phyloP scores from a whole-genome alignment of 2,888 invertebrate species.

The Apotomis capreana region DNA sequence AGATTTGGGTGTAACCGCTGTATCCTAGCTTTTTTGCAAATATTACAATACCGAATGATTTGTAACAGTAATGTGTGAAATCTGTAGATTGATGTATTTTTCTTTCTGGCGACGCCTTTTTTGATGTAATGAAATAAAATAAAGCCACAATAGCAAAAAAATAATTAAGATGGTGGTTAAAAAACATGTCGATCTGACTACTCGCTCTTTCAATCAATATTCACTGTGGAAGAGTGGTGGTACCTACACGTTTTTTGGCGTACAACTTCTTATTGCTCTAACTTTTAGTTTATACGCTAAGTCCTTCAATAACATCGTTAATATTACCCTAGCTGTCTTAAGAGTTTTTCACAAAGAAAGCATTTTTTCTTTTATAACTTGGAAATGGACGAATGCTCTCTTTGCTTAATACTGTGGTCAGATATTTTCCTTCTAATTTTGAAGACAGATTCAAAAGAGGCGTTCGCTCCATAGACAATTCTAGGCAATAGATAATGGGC shows the following conservation, averaged over 20 bases:
- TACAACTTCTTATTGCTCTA: too few relatives aligned
- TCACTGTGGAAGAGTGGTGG: too few relatives aligned
- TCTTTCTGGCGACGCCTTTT: slow-evolving; percentile 60
- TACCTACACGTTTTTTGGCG: too few relatives aligned
- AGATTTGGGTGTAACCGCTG: slow-evolving; percentile 48
- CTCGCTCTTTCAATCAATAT: too few relatives aligned
- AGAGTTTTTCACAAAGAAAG: neutral
- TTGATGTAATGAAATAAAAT: slow-evolving; percentile 38
- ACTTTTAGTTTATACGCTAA: too few relatives aligned
- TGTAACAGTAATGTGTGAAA: slow-evolving; percentile 58
- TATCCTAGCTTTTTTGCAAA: slow-evolving; percentile 62
- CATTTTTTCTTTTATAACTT: neutral
- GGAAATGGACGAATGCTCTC: neutral
- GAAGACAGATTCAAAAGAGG: slow-evolving; percentile 46
- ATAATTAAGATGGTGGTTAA: neutral
- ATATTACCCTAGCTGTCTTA: neutral
- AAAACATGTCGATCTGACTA: neutral
- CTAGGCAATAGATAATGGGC: slow-evolving; percentile 46
- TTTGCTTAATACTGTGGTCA: neutral
- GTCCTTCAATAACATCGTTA: too few relatives aligned
- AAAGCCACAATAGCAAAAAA: neutral
- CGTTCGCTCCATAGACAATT: slow-evolving; percentile 54
- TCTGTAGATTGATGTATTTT: slow-evolving; percentile 61
- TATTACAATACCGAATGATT: slow-evolving; percentile 69
- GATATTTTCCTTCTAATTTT: neutral